Base-by-base conservation (phyloP, 2,888 invertebrate genomes). In the Incurvaria masculella region DNA sequence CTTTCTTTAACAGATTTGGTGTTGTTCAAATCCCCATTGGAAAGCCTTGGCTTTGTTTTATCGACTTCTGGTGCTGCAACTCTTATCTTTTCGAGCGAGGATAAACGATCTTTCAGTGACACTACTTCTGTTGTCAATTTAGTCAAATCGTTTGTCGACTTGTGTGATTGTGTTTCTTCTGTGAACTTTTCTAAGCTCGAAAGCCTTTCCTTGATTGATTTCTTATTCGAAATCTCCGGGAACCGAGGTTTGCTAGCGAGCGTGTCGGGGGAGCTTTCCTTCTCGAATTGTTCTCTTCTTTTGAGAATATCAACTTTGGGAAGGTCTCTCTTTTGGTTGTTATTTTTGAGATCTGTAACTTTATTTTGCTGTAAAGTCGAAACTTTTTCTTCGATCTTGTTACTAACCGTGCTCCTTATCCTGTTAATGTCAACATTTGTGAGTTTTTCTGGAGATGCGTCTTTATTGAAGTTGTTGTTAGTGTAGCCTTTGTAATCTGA, bases 231-330 rank as follows among this genome's bases (percentile, higher is more conserved):
- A 53, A 87, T 82, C 59, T 87, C 86, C 65, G 84, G 81, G 57
- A 75, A 58, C 58, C 83, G 82, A 53, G 82, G 69, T 61, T 81
- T 74, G 54, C 69, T 80, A 45, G 63, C 64, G 58, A 71, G 74
- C 50, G 70, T 62, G 60, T 82, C 81, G 55, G 72, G 76, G 27
- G 79, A 79, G 56, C 80, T 81, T 57, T 85, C 86, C 56, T 84
- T 82, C 66, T 93, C 92, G 59, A 93, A 93, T 51, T 93, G 82
- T 66, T 91, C 91, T 58, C 91, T 85, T 57, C 91, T 80, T 70
- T 91, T 91, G 49, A 85, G 82, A 55, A 93, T 87, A 64, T 91
- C 86, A 20, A 91, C 88, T 78, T 91, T 92, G n/a, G 89, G 87
- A 51, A 87, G 71, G 59, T 84, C 81, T 59, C 82, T 82, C 57